These are phyloP conservation scores for Bombyx huttoni DNA, from an alignment of 2,888 invertebrate species.

Conservation along the genomic window DNA sequence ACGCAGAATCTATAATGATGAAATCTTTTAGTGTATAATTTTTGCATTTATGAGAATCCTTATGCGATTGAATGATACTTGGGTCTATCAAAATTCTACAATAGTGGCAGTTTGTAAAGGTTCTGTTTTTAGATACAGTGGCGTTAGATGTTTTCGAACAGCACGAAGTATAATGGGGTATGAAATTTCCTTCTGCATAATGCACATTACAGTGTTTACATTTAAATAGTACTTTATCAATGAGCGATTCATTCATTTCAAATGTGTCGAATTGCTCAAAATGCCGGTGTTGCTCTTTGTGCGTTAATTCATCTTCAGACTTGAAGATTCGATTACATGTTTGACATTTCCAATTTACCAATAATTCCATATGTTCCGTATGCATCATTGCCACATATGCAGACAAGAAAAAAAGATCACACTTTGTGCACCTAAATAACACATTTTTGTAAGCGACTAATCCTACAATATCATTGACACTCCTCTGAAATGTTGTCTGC, in stretches of 20 bases:
- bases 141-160: neutral
- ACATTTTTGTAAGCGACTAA: neutral
- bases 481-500: no score
- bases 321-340: neutral
- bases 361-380: neutral
- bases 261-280: neutral
- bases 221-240: neutral
- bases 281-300: neutral
- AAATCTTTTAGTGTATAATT: neutral
- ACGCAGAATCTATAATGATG: no score
- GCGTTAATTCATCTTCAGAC: neutral
- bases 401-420: constrained; percentile 1
- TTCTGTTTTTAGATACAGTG: no score
- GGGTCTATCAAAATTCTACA: neutral
- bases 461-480: neutral
- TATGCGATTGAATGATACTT: neutral
- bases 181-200: neutral
- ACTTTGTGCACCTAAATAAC: neutral
- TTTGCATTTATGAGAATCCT: neutral
- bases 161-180: neutral
- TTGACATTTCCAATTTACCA: neutral
- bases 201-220: neutral
- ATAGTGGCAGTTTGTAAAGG: neutral
- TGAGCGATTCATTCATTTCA: neutral
- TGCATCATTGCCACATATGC: neutral